Base-by-base conservation (phyloP, 2,888 invertebrate species). In the Drosophila pegasa region DNA sequence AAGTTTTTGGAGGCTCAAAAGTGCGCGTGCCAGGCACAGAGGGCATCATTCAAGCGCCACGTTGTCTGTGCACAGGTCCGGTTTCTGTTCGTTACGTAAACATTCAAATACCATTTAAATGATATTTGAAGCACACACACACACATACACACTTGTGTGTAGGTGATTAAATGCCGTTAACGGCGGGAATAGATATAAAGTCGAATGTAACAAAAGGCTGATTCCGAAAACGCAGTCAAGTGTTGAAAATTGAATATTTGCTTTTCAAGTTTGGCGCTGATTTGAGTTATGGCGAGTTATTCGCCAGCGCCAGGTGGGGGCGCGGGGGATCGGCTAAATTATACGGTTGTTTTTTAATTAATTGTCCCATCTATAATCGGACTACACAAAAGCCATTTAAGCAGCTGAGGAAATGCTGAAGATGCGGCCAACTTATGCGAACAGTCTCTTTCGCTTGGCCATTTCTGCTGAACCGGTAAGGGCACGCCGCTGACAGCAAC, bases 21-120 rank as follows among this genome's bases (percentile, higher is more conserved):
- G 68, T 41, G 51, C 52, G 66, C 61, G 88, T 78, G 67, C 88
- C 74, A 54, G 85, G 78, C 67, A 83, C 81, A 65, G 62, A 81
- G 60, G 52, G 67, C 65, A 74, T 74, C 74, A 77, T 48, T 87
- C 52, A 65, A 54, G 6, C 4, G 50, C 57, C 63, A 66, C 70
- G 71, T 51, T 25, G 37, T 51, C 35, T 41, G 18, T n/a, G 14
- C 29, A 22, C 51, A 81, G 87, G 88, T 83, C 83, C 83, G 83
- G 83, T 89, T 89, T 83, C 67, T 38, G 66, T 35, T 56, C 45
- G 69, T 85, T 80, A 75, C 89, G 89, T 87, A 85, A 87, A 66
- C 71, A 51, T 48, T 54, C 68, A 56, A 85, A 87, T 80, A 69
- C 31, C 55, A 71, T 54, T 69, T 65, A 55, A 82, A 87, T 69